Percentiles rank a stretch among this genome's conserved stretches.
Conservation (phyloP, 2,888 invertebrate genomes). For the Cerastoderma edule region DNA sequence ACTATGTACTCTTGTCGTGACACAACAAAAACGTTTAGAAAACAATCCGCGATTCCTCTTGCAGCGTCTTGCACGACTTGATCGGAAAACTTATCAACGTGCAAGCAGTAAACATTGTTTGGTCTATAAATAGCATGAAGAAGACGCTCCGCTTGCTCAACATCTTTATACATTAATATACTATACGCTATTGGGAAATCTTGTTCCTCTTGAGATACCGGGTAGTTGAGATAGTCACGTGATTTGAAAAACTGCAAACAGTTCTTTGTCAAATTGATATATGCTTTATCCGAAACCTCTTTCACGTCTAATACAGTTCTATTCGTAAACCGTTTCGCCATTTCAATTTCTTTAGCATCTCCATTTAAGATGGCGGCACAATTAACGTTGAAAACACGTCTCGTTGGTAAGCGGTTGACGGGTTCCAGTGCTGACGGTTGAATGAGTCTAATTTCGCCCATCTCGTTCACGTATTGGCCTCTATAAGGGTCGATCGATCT, state of each 20-base stretch:
- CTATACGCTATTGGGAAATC: conserved; percentile 80
- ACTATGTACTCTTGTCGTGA: conserved; percentile 77
- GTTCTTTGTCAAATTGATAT: conserved; percentile 65
- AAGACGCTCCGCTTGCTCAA: conserved; percentile 76
- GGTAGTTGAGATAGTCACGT: conserved; percentile 55
- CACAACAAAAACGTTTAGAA: conserved; percentile 81
- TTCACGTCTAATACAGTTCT: conserved; percentile 42
- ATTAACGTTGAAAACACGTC: conserved; percentile 54
- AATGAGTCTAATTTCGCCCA: neutral
- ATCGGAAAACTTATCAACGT: conserved; percentile 77
- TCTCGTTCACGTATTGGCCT: neutral
- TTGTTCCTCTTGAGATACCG: conserved; percentile 61
- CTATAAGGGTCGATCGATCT: neutral
- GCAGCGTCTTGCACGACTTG: conserved; percentile 62
- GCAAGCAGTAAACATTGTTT: conserved; percentile 82
- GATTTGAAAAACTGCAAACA: conserved; percentile 65
- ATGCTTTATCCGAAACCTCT: conserved; percentile 64
- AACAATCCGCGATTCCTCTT: conserved; percentile 72
- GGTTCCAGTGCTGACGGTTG: neutral
- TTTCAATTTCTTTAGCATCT: conserved; percentile 61
- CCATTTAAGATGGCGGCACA: conserved; percentile 69
- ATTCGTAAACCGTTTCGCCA: conserved; percentile 51
- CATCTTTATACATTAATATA: conserved; percentile 76
- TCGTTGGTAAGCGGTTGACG: neutral
- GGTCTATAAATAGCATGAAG: conserved; percentile 79